These are phyloP conservation scores for Pangasianodon hypophthalmus DNA, from an alignment of 2,113 vertebrate genomes.

Conservation along the genomic window DNA sequence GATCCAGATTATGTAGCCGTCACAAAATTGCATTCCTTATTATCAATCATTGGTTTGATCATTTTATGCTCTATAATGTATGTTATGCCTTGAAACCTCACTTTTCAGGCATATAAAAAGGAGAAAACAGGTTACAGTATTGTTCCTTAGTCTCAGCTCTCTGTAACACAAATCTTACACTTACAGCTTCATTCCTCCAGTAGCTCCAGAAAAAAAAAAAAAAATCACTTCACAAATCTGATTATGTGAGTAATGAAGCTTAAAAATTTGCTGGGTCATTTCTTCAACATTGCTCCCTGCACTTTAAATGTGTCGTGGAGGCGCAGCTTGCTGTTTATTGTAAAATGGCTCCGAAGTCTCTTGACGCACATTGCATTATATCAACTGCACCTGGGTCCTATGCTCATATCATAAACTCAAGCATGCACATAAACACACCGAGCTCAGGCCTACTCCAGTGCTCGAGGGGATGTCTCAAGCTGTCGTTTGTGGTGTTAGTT, in stretches of 20 bases:
- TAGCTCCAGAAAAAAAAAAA: too few species aligned
- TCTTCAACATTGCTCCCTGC: background rate
- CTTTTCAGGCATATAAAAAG: background rate
- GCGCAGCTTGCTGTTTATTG: slow-evolving; percentile 16
- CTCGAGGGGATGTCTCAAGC: background rate
- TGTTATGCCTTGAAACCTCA: background rate
- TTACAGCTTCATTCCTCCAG: background rate
- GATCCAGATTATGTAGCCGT: background rate
- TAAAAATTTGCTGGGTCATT: background rate
- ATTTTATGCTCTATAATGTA: background rate
- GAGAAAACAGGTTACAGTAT: background rate
- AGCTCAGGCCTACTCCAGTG: background rate
- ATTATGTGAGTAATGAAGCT: background rate
- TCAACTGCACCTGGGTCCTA: slow-evolving; percentile 41
- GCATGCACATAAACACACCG: background rate
- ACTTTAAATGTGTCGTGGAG: background rate
- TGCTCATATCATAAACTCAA: background rate
- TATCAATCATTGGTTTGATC: background rate
- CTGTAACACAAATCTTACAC: background rate
- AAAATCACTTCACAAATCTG: background rate
- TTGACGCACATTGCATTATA: slow-evolving; percentile 33
- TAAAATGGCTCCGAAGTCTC: slow-evolving; percentile 42
- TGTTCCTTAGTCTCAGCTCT: background rate
- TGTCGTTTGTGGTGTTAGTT: background rate
- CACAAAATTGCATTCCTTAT: background rate